Evolutionary conservation across 2,797 vertebrate genomes (phyloP), one percentile per base, ranked within the genome.

Genomic region (Poecilia wingei): DNA sequence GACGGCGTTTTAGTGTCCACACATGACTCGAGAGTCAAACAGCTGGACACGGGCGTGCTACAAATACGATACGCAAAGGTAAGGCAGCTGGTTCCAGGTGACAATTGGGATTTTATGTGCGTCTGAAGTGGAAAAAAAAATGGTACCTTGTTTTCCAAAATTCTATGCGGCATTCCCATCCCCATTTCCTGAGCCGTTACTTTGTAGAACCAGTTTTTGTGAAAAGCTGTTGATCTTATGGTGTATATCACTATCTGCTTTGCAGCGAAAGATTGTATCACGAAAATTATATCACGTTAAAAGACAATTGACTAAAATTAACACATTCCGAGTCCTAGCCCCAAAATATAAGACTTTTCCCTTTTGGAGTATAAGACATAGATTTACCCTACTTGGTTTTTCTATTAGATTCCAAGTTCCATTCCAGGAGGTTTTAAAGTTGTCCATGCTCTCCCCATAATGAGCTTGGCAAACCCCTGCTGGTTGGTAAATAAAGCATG

Each of bases 21-120:
- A 16, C 97, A 98, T 46, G 98, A 99, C 92, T 98, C 98, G 57
- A 96, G 98, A 68, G 95, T 99, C 91, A 99, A 98, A 89, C 98
- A 97, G 88, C 88, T 97, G 88, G 98, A 99, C 86, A 96, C 95
- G 0, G 98, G 98, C 1, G 93, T 95, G 0, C 91, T 99, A 76
- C 98, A 99, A 95, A 98, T 99, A 83, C 96, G 98, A 89, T 99
- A 99, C 1, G 97, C 97, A 77, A 99, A 99, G 98, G 98, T 99
- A 95, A 84, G 79, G 86, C 76, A 45, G 57, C 72, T 78, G 82
- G 43, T 64, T 70, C 76, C 22, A 36, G n/a, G 20, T 49, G 71
- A 68, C 49, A 53, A 53, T 72, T 46, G 25, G 69, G 31, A 61
- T 14, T 31, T 59, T 31, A 55, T 55, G 53, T 55, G 25, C 3